Evolutionary conservation across 2,888 invertebrate genomes (phyloP), one percentile per base, ranked within the genome.

Genomic region (Caprella mutica): DNA sequence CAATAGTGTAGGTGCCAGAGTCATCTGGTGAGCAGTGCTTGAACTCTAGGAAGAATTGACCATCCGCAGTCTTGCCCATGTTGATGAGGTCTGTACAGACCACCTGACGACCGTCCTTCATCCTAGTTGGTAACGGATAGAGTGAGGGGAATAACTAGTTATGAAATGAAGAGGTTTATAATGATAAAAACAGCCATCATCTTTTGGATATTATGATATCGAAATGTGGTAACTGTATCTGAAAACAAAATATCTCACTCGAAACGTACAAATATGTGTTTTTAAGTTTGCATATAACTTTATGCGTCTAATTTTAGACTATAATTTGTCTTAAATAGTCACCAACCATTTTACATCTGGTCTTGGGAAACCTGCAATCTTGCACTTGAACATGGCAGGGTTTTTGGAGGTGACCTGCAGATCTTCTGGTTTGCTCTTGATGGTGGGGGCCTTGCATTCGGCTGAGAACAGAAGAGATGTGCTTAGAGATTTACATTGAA

Each of bases 301-400:
- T n/a, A n/a, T n/a, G n/a, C n/a, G n/a, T n/a, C n/a, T n/a, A n/a
- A n/a, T n/a, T n/a, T n/a, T n/a, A n/a, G n/a, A n/a, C n/a, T n/a
- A n/a, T n/a, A n/a, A n/a, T n/a, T n/a, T n/a, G n/a, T n/a, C 33
- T 65, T 29, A 30, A 27, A 12, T 55, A 56, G 17, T 23, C 23
- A 55, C 65, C 60, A 72, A 81, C 94, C 94, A 94, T 59, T 81
- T 79, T 46, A 89, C 81, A 66, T 89, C 85, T 0, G 96, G 94
- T 63, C 82, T 77, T 1, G 96, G 96, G 75, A 92, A 89, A 6
- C 90, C 94, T 29, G 86, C 83, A 68, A 93, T 81, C 19, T 85
- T 60, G 23, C 39, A 50, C 17, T 61, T 59, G 68, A 77, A 76
- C n/a, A 65, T 59, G 5, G 67, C 68, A 2, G 69, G 68, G 43